Evolutionary conservation across 64 coral and sea anemone species (phyloP).

Genomic region (Montipora sp.): DNA sequence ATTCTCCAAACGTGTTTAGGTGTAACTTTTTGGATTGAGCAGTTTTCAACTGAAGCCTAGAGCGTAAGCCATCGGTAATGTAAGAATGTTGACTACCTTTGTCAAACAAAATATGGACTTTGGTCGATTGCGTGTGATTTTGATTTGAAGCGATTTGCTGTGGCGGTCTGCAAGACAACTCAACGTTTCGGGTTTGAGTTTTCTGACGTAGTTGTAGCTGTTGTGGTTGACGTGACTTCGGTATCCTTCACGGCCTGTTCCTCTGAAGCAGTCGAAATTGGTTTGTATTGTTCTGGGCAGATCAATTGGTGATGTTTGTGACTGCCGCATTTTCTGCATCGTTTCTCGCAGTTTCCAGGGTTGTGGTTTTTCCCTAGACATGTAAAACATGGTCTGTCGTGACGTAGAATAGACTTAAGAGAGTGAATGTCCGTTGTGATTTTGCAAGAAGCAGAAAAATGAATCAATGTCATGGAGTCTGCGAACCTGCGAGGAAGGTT

Average conservation of each 20-base stretch:
- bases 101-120: not conserved
- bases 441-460: too few species aligned
- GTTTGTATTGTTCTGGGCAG: not conserved
- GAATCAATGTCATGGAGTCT: too few species aligned
- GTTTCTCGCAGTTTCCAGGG: not conserved
- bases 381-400: not conserved
- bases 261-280: not conserved
- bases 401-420: not conserved
- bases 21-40: not conserved
- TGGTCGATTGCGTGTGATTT: conserved; percentile 4
- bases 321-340: not conserved
- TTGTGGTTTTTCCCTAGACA: not conserved
- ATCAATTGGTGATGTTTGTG: conserved; percentile 5
- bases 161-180: conserved; percentile 3
- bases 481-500: not conserved
- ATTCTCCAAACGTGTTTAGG: conserved; percentile 11
- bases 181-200: not conserved
- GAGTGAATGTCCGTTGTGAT: too few species aligned
- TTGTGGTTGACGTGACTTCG: not conserved
- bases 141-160: conserved; percentile 6
- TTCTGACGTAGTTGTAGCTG: not conserved
- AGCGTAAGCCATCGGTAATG: not conserved
- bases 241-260: not conserved
- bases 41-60: too few species aligned
- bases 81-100: not conserved